phyloP scores from a whole-genome alignment of 2,888 invertebrate species.

The Neocrepidodera transversa region DNA sequence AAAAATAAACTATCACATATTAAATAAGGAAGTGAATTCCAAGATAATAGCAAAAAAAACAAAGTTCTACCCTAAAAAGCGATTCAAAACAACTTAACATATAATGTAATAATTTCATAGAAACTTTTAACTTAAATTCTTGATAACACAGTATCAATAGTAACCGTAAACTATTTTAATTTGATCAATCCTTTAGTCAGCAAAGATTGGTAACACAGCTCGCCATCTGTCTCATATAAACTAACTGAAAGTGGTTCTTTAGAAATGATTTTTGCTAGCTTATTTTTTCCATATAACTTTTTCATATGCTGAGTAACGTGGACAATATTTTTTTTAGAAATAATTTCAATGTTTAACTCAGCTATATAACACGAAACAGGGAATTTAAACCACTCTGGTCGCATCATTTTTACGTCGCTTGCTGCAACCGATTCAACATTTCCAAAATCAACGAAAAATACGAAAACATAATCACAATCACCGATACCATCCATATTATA shows the following conservation, averaged over 20 bases:
- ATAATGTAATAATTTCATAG: no score
- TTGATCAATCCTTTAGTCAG: conserved; percentile 35
- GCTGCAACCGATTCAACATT: conserved; percentile 66
- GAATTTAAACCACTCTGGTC: conserved; percentile 61
- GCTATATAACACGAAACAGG: conserved; percentile 65
- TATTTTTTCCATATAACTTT: conserved; percentile 39
- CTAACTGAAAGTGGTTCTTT: conserved; percentile 47
- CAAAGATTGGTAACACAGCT: conserved; percentile 48
- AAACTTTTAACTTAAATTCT: no score
- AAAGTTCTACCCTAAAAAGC: no score
- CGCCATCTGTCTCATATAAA: conserved; percentile 44
- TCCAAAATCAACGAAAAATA: conserved; percentile 80
- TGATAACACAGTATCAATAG: no score
- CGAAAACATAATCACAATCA: conserved; percentile 60
- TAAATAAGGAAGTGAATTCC: no score
- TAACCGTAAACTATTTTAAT: neutral
- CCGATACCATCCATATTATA: conserved; percentile 61
- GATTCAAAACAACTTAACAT: no score
- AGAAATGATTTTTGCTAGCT: conserved; percentile 42
- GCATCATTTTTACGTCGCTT: conserved; percentile 62
- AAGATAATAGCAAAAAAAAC: no score
- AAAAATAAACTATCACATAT: no score
- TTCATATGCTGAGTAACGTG: conserved; percentile 42
- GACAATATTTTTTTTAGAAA: conserved; percentile 28
- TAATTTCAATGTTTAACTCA: conserved; percentile 55